Evolutionary conservation across 1,140 invertebrate genomes (phyloP).

Genomic region (Choristoneura fumiferana): DNA sequence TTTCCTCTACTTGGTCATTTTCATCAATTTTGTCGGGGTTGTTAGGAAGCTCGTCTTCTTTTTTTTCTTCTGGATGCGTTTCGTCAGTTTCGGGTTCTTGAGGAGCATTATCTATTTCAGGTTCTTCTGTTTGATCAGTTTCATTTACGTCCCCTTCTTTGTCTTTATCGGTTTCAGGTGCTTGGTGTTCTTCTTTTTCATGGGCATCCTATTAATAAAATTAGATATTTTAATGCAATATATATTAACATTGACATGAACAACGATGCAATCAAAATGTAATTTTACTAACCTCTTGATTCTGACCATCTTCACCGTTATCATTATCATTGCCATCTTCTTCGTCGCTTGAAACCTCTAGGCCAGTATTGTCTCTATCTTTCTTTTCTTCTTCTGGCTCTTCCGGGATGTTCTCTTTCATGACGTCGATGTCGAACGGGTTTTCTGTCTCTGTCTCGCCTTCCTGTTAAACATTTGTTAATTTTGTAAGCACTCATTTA

Average conservation of each 20-base stretch:
- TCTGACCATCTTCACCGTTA: constrained; percentile 58
- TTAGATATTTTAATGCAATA: too few species aligned
- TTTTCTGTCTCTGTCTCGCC: constrained; percentile 84
- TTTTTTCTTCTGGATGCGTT: constrained; percentile 48
- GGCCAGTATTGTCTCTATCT: constrained; percentile 67
- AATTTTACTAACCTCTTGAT: constrained; percentile 32
- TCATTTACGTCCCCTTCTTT: constrained; percentile 46
- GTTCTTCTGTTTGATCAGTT: constrained; percentile 28
- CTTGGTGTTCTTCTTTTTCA: constrained; percentile 25
- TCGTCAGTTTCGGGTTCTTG: constrained; percentile 45
- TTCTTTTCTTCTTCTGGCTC: constrained; percentile 65
- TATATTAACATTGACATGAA: too few species aligned
- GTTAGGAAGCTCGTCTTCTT: constrained; percentile 69
- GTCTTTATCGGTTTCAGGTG: constrained; percentile 35
- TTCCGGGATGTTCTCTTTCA: constrained; percentile 80
- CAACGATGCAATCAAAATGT: too few species aligned
- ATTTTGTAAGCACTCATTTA: too few species aligned
- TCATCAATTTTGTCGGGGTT: constrained; percentile 72
- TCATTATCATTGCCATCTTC: constrained; percentile 63
- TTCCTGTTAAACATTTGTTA: constrained; percentile 44
- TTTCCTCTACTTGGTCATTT: constrained; percentile 81
- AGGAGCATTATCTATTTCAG: constrained; percentile 46
- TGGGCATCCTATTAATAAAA: constrained; percentile 20
- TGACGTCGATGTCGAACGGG: constrained; percentile 90
- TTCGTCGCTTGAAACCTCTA: constrained; percentile 74